Evolutionary conservation across 2,888 invertebrate species (phyloP), one percentile per base, ranked within the genome.

Genomic region (Acleris sparsana): DNA sequence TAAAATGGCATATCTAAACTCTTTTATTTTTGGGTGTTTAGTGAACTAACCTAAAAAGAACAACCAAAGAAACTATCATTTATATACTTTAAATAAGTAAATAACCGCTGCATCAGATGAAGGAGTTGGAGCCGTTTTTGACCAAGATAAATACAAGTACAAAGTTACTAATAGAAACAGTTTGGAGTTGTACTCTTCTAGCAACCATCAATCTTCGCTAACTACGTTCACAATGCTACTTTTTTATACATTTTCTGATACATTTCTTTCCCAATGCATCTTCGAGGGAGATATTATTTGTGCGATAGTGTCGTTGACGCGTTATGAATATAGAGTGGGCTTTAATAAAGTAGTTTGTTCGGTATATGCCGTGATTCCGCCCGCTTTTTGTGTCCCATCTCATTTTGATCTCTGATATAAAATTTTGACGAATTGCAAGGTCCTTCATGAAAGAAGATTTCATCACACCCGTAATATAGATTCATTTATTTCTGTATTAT

Each of bases 241-340:
- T 91, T 89, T 91, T 91, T 89, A 89, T 89, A 89, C 78, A 87
- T 89, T 90, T 89, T 90, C 92, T 91, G 92, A 92, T 90, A 92
- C 92, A 92, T 92, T 92, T 92, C 92, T 88, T 88, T 87, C 76
- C 85, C 87, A 88, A 89, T 92, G 92, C 92, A 92, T 92, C 89
- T 90, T 87, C 84, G 79, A 83, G 89, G 89, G 91, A 83, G 88
- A 89, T 90, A 91, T 90, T 90, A 90, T 91, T 88, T 89, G 89
- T 75, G 74, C 82, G 90, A 90, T 91, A 88, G 87, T 90, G 86
- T 86, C 79, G 79, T 76, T 86, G 87, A 85, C 83, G 87, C 90
- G 92, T 92, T 91, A 91, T 92, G 92, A 92, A 92, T 92, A 92
- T 87, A 92, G 88, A 92, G 89, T 87, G 84, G 76, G 82, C 85